Base-by-base conservation (phyloP, 64 coral and sea anemone genomes). In the Montipora sp. region DNA sequence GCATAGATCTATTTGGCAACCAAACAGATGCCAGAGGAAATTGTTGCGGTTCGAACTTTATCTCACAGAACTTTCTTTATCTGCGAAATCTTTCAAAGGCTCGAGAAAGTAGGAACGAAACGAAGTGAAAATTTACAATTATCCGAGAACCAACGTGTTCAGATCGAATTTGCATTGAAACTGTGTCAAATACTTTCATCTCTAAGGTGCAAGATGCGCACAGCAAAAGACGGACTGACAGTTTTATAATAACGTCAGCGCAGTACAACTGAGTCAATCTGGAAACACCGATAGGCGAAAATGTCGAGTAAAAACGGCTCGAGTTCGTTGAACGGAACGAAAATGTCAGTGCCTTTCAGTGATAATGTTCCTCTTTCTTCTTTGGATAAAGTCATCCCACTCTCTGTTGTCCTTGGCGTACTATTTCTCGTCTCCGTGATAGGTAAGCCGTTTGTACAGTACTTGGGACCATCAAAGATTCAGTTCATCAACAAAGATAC, bases 351-450 rank as follows among this genome's bases (percentile, higher is more conserved):
- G 24, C 5, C 7, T 68, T 84, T 24, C 3, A 6, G 47, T 16
- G 60, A n/a, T 9, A 0, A 48, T 4, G n/a, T 68, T 81, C 21
- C 48, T 18, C 43, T 85, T 8, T 44, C 90, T 48, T 43, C 90
- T 47, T 66, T 77, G 23, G 81, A 50, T n/a, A 92, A 76, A 75
- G 58, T 92, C 3, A 53, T 71, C 16, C 61, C 66, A 6, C 79
- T 78, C 60, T 87, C 91, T 7, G 16, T 79, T 11, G 58, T 93
- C 12, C 87, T 87, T 80, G 91, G 91, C 3, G 45, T 93, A 2
- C 22, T 93, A 24, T 93, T 84, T 19, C 48, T 93, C 10, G 48
- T 87, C 7, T 74, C 91, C 16, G n/a, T 93, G 5, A 59, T 79
- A 73, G 83, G 91, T 93, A 71, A 71, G 91, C 13, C 3, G 10